A percentile compares a stretch with the other conserved stretches of the same genome.
phyloP scores from a whole-genome alignment of 1,140 invertebrate genomes.

The Muscidifurax raptorellus region DNA sequence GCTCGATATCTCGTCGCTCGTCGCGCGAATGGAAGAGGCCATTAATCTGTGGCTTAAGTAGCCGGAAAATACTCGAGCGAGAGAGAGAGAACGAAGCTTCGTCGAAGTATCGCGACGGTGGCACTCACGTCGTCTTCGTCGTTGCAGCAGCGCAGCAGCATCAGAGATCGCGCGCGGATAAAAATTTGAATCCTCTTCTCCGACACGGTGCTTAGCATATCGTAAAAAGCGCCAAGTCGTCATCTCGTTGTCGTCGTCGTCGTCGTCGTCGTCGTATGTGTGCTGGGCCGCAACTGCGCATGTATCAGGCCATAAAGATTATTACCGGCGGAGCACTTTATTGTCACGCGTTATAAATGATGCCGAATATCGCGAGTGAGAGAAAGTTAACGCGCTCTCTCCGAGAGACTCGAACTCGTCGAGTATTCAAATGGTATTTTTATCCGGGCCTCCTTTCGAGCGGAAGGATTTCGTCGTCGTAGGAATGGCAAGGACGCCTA shows the following conservation, averaged over 20 bases:
- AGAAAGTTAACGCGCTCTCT: not conserved
- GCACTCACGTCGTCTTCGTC: slow-evolving; percentile 6
- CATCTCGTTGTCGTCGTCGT: not conserved
- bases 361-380: slow-evolving; percentile 56
- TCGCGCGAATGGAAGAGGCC: slow-evolving; percentile 47
- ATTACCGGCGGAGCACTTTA: slow-evolving; percentile 70
- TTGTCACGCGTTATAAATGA: slow-evolving; percentile 76
- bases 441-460: slow-evolving; percentile 71
- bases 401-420: slow-evolving; percentile 60
- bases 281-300: slow-evolving; percentile 52
- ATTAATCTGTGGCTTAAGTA: slow-evolving; percentile 61
- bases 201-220: slow-evolving; percentile 65
- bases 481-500: slow-evolving; percentile 5
- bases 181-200: slow-evolving; percentile 60
- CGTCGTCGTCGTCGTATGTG: not conserved
- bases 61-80: slow-evolving; percentile 60
- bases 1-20: slow-evolving; percentile 47
- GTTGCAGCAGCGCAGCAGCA: not conserved
- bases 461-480: slow-evolving; percentile 68
- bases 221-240: slow-evolving; percentile 59
- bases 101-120: slow-evolving; percentile 15
- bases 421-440: slow-evolving; percentile 75
- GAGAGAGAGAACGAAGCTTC: slow-evolving; percentile 7
- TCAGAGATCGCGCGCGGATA: slow-evolving; percentile 44
- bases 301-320: slow-evolving; percentile 73